Conservation (phyloP, 1,140 invertebrate species). For the Ips typographus region DNA sequence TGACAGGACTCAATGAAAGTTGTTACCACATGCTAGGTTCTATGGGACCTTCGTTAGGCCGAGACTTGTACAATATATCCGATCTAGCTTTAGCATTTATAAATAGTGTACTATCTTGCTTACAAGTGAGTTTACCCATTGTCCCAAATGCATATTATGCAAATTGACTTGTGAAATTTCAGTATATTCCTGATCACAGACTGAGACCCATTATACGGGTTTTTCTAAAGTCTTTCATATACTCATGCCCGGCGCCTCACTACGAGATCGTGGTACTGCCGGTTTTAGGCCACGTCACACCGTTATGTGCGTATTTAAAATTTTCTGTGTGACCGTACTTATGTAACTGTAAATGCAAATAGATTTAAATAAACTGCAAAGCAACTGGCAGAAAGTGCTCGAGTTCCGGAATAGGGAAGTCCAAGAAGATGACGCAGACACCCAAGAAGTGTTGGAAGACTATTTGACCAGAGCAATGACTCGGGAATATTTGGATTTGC, state of each 20-base stretch:
- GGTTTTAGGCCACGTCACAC: constrained; percentile 72
- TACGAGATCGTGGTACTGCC: constrained; percentile 75
- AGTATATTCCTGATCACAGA: constrained; percentile 80
- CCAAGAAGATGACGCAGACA: constrained; percentile 77
- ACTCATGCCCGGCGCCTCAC: constrained; percentile 77
- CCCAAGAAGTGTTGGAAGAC: constrained; percentile 86
- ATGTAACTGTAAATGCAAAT: constrained; percentile 38
- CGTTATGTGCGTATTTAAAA: constrained; percentile 61
- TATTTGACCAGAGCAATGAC: constrained; percentile 85
- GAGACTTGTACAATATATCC: constrained; percentile 77
- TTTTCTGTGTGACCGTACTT: neutral
- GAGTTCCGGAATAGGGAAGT: constrained; percentile 68
- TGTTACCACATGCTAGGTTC: constrained; percentile 79
- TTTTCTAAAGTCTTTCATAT: constrained; percentile 83
- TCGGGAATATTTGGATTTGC: constrained; percentile 80
- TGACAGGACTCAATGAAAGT: constrained; percentile 68
- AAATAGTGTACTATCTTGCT: constrained; percentile 67
- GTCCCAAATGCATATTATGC: neutral
- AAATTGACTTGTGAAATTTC: constrained; percentile 40
- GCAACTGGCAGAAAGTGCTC: constrained; percentile 78
- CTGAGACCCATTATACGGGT: constrained; percentile 78
- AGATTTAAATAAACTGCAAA: constrained; percentile 74
- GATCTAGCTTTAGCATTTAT: constrained; percentile 63
- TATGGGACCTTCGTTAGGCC: constrained; percentile 74
- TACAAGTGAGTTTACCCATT: constrained; percentile 57